Percentiles rank a stretch among this genome's conserved stretches.
Conservation (phyloP, 2,888 invertebrate species). For the Temnothorax rugatulus region DNA sequence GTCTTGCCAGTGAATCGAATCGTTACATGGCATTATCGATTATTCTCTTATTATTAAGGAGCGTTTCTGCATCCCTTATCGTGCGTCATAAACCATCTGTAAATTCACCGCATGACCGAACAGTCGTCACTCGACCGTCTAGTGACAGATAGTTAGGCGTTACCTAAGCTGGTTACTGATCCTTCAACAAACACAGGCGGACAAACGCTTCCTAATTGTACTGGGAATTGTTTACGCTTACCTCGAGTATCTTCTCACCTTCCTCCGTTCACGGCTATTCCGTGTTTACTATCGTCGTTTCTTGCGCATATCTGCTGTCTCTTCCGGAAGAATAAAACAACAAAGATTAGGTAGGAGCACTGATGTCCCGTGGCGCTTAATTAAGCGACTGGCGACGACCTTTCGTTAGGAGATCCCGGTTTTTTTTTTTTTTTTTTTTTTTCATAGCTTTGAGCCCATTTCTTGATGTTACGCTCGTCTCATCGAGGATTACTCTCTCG, state of each 20-base stretch:
- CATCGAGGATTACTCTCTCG: slow-evolving; percentile 41
- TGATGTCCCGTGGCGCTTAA: slow-evolving; percentile 62
- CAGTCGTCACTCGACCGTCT: slow-evolving; percentile 56
- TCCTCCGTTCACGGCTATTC: slow-evolving; percentile 71
- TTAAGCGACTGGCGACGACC: slow-evolving; percentile 61
- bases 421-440: slow-evolving; percentile 58
- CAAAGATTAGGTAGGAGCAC: slow-evolving; percentile 64
- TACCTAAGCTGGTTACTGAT: slow-evolving; percentile 81
- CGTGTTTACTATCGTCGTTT: slow-evolving; percentile 67
- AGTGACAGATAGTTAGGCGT: slow-evolving; percentile 75
- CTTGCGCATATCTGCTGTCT: slow-evolving; percentile 70
- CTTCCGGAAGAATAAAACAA: slow-evolving; percentile 74
- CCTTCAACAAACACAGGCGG: slow-evolving; percentile 79
- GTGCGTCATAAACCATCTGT: slow-evolving; percentile 51
- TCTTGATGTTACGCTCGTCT: slow-evolving; percentile 6
- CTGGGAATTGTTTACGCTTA: slow-evolving; percentile 80
- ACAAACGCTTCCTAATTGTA: slow-evolving; percentile 82
- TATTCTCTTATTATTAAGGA: not conserved
- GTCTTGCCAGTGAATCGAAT: not conserved
- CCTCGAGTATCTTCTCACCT: slow-evolving; percentile 71
- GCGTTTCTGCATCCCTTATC: not conserved
- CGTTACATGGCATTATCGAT: not conserved
- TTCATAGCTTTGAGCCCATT: not conserved
- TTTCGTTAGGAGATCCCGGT: slow-evolving; percentile 41
- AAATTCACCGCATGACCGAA: slow-evolving; percentile 71